Evolutionary conservation across 2,113 vertebrate species (phyloP).

Genomic region (Hypomesus transpacificus): DNA sequence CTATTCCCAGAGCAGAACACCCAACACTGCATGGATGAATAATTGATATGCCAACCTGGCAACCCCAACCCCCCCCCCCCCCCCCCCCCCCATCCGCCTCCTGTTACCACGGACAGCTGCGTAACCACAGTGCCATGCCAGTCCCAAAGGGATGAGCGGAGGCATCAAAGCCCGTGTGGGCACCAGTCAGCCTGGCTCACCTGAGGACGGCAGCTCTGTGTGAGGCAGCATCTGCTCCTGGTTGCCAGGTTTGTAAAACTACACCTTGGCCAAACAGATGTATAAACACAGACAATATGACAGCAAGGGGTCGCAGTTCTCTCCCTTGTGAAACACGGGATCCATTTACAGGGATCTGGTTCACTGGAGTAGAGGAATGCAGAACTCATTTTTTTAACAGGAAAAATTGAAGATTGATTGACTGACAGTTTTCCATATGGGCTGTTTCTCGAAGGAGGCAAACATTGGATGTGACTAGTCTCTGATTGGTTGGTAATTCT

Average conservation of each 20-base stretch:
- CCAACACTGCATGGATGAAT: slow-evolving; percentile 56
- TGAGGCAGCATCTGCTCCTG: slow-evolving; percentile 45
- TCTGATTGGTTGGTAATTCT: slow-evolving; percentile 27
- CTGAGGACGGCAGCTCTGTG: slow-evolving; percentile 41
- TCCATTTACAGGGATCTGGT: slow-evolving; percentile 21
- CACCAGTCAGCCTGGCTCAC: slow-evolving; percentile 43
- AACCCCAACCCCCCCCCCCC: slow-evolving; percentile 36
- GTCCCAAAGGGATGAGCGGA: slow-evolving; percentile 20
- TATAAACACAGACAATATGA: slow-evolving; percentile 63
- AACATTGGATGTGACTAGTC: not conserved
- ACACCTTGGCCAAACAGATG: slow-evolving; percentile 63
- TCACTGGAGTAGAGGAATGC: not conserved
- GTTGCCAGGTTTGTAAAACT: slow-evolving; percentile 47
- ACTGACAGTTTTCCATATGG: no score
- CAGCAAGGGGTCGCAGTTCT: slow-evolving; percentile 56
- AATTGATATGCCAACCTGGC: slow-evolving; percentile 55
- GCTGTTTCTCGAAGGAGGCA: slow-evolving; percentile 6
- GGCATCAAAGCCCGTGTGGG: slow-evolving; percentile 53
- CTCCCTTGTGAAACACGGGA: slow-evolving; percentile 48
- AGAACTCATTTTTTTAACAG: no score
- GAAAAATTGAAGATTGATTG: no score
- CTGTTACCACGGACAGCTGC: slow-evolving; percentile 29
- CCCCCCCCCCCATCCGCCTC: slow-evolving; percentile 20
- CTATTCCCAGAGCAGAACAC: slow-evolving; percentile 52
- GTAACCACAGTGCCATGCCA: slow-evolving; percentile 31